Base-by-base conservation (phyloP, 2,113 vertebrate genomes). In the Plotosus lineatus region DNA sequence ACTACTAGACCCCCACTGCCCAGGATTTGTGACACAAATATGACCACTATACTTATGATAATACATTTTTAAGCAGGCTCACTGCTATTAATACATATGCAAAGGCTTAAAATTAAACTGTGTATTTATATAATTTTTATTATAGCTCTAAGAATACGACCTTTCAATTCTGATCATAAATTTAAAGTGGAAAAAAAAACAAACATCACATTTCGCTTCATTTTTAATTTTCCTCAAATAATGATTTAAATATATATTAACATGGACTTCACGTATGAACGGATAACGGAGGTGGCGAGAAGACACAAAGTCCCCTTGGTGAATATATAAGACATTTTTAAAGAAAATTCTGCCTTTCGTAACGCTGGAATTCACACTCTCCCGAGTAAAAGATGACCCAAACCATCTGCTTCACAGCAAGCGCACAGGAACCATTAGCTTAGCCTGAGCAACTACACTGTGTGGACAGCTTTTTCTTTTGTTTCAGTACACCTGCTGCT, bases 401-500 rank as follows among this genome's bases (percentile, higher is more conserved):
- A 7, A 15, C 38, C 1, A 60, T 42, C 48, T 75, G 21, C 36
- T 21, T 53, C 26, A 78, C 60, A 38, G 55, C 23, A 3, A 56
- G 50, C 3, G 15, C 26, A 42, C 9, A 50, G 17, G 44, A 75
- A 8, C 21, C 60, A 3, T 23, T 76, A 65, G 46, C 48, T 68
- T 68, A 61, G 46, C 73, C 38, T 28, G 21, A 3, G 48, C 51
- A 58, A 46, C 19, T 51, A 63, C 38, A 31, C 76, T 65, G 76
- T 38, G 11, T 38, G 42, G 28, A 65, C 60, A 68, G 31, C 85
- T 58, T 17, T 61, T 31, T 76, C 73, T 68, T 83, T 83, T 85
- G 74, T 81, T 44, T 77, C 42, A 44, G 28, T 80, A 82, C 84
- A 83, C 84, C 81, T 83, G 84, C 81, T 65, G 51, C 71, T 75